phyloP scores from a whole-genome alignment of 2,797 vertebrate species.

The Anguilla anguilla region DNA sequence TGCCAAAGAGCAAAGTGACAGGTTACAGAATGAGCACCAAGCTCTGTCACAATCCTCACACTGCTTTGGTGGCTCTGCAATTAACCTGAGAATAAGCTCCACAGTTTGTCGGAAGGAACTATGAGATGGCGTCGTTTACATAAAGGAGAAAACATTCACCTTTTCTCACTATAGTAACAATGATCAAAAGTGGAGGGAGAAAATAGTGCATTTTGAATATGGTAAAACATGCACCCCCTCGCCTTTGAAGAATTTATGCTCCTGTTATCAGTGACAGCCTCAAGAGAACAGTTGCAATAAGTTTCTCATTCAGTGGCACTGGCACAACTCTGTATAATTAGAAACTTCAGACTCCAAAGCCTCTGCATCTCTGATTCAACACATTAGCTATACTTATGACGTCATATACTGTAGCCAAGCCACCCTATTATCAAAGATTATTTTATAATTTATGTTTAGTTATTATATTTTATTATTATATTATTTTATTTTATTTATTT shows the following conservation, averaged over 20 bases:
- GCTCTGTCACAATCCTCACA: conserved; percentile 40
- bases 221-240: not conserved
- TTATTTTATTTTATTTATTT: too few relatives aligned
- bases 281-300: not conserved
- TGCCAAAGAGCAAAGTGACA: conserved; percentile 53
- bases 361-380: not conserved
- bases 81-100: conserved; percentile 42
- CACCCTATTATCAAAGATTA: not conserved
- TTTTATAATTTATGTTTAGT: too few relatives aligned
- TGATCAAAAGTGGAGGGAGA: not conserved
- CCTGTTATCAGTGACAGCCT: not conserved
- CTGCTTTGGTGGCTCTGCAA: conserved; percentile 52
- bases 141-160: not conserved
- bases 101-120: not conserved
- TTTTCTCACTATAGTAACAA: not conserved
- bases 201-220: not conserved
- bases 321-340: not conserved
- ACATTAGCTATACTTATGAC: not conserved
- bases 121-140: not conserved
- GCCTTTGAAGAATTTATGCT: conserved; percentile 7
- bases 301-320: not conserved
- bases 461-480: too few relatives aligned
- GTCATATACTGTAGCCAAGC: not conserved
- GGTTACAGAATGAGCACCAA: conserved; percentile 43
- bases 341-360: not conserved